These are phyloP conservation scores for Orthosia gothica DNA, from an alignment of 2,888 invertebrate genomes.

Conservation along the genomic window DNA sequence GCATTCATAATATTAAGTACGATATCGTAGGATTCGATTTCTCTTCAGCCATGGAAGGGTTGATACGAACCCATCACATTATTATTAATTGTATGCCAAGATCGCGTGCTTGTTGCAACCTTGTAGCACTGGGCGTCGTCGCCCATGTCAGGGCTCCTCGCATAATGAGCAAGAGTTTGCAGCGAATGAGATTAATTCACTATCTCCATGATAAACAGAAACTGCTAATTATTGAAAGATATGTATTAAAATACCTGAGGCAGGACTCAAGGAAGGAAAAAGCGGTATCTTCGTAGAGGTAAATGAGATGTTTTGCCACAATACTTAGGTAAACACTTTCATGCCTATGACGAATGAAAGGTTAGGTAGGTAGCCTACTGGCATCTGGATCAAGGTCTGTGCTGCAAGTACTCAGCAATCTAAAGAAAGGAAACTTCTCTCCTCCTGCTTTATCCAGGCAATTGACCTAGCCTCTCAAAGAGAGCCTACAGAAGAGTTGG, in stretches of 20 bases:
- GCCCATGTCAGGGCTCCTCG: slow-evolving; percentile 47
- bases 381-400: too few relatives aligned
- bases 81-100: slow-evolving; percentile 42
- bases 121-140: slow-evolving; percentile 42
- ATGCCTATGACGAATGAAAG: neutral
- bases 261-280: neutral
- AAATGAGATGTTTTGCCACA: neutral
- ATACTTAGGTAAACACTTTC: neutral
- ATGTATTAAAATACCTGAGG: slow-evolving; percentile 7
- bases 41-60: slow-evolving; percentile 20
- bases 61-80: slow-evolving; percentile 27
- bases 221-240: slow-evolving; percentile 9
- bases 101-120: slow-evolving; percentile 48
- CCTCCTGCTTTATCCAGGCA: too few relatives aligned
- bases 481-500: too few relatives aligned
- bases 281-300: too few relatives aligned
- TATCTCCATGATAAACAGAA: slow-evolving; percentile 12
- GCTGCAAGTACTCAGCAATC: too few relatives aligned
- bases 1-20: too few relatives aligned
- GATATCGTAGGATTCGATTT: too few relatives aligned
- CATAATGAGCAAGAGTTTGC: slow-evolving; percentile 16
- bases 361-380: neutral
- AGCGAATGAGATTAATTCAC: slow-evolving; percentile 13
- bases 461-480: too few relatives aligned
- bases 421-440: too few relatives aligned